These are phyloP conservation scores for Himalopsyche kuldschensis DNA, from an alignment of 2,888 invertebrate genomes.

Conservation along the genomic window DNA sequence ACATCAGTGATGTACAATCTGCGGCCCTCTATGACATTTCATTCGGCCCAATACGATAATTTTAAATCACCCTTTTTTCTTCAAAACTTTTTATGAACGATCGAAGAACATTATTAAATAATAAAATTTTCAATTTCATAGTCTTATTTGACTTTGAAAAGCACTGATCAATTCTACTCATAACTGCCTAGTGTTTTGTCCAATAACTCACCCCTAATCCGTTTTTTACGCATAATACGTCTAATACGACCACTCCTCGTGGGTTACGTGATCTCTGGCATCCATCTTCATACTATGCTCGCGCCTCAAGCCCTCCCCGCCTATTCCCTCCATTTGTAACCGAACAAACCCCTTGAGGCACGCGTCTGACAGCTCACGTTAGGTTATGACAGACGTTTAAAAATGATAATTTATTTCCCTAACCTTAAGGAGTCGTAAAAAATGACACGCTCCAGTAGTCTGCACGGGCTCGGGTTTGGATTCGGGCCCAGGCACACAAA, in stretches of 20 bases:
- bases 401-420: not conserved
- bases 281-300: not conserved
- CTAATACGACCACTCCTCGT: not conserved
- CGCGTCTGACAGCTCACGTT: not conserved
- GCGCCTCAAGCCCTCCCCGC: not conserved
- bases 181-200: too few species aligned
- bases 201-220: not conserved
- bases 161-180: too few species aligned
- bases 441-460: not conserved
- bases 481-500: too few species aligned
- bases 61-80: too few species aligned
- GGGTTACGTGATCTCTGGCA: not conserved
- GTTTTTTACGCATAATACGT: not conserved
- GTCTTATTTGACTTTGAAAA: too few species aligned
- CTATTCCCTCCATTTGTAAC: not conserved
- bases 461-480: too few species aligned
- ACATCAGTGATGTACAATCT: too few species aligned
- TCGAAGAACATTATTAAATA: too few species aligned
- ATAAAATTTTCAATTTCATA: too few species aligned
- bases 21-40: too few species aligned
- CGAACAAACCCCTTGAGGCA: not conserved
- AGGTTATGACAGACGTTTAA: not conserved
- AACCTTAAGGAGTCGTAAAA: not conserved
- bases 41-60: too few species aligned
- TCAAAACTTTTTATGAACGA: too few species aligned